phyloP scores from a whole-genome alignment of 2,888 invertebrate genomes.

The Chloroclysta siterata region DNA sequence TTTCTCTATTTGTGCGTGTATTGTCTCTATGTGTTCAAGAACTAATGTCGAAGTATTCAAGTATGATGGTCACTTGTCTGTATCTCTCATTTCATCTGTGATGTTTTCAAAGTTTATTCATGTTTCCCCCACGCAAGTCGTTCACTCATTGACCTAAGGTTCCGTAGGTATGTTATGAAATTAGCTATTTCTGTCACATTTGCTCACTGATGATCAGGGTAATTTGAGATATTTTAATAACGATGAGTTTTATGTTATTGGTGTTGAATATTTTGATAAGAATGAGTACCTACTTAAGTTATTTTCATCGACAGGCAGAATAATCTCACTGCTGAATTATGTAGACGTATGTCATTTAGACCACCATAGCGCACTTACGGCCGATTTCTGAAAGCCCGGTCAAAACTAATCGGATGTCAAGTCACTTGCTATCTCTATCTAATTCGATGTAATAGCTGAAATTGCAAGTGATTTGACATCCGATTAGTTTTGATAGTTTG shows the following conservation, averaged over 20 bases:
- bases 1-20: too few species aligned
- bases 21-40: too few species aligned
- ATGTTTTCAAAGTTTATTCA: conserved; percentile 5
- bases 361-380: too few species aligned
- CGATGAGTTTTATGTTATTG: not conserved
- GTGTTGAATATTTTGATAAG: conserved; percentile 10
- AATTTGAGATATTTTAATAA: conserved; percentile 23
- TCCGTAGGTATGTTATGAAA: conserved; percentile 50
- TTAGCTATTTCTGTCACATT: conserved; percentile 35
- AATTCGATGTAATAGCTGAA: too few species aligned
- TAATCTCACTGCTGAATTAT: too few species aligned
- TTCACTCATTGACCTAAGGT: conserved; percentile 66
- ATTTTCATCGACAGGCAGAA: too few species aligned
- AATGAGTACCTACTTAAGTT: not conserved
- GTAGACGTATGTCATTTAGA: too few species aligned
- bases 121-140: conserved; percentile 60
- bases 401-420: too few species aligned
- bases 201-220: conserved; percentile 17
- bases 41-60: not conserved
- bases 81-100: not conserved
- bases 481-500: too few species aligned
- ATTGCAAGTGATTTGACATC: too few species aligned
- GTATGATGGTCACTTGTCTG: not conserved
- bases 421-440: too few species aligned
- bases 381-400: too few species aligned